Evolutionary conservation across 1,140 invertebrate species (phyloP).

Genomic region (Coenobita brevimanus): DNA sequence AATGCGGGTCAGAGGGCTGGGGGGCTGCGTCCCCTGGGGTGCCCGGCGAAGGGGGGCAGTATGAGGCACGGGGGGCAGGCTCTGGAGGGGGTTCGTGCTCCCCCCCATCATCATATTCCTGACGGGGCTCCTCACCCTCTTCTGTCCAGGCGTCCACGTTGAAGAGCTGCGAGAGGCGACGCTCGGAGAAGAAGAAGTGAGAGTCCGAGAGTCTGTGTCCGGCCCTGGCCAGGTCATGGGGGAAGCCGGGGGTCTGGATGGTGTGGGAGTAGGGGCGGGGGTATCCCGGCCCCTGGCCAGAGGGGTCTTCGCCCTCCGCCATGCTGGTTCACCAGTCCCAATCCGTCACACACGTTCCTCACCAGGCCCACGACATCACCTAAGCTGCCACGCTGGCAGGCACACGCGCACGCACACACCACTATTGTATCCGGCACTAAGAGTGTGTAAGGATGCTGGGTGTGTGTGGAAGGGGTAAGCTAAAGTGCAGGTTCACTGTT

Average conservation of each 20-base stretch:
- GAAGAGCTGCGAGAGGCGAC: conserved; percentile 84
- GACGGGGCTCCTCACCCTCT: conserved; percentile 66
- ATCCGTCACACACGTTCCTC: background rate
- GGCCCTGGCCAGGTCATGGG: conserved; percentile 34
- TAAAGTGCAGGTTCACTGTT: background rate
- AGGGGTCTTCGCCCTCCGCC: conserved; percentile 49
- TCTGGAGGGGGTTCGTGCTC: conserved; percentile 70
- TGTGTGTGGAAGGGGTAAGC: background rate
- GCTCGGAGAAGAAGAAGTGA: conserved; percentile 64
- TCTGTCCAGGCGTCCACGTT: conserved; percentile 77
- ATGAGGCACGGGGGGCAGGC: conserved; percentile 71
- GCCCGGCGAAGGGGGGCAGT: conserved; percentile 69
- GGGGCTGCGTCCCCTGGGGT: conserved; percentile 47
- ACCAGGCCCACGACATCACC: conserved; percentile 42
- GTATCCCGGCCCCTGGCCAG: conserved; percentile 32
- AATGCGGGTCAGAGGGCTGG: conserved; percentile 79
- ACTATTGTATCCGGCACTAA: background rate
- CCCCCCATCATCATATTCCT: conserved; percentile 57
- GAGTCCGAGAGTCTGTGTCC: conserved; percentile 58
- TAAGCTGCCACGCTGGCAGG: background rate
- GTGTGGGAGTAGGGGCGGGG: conserved; percentile 45
- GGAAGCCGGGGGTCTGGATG: conserved; percentile 25
- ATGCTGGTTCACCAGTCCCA: background rate
- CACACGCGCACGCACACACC: conserved; percentile 2
- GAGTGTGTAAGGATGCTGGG: background rate